Conservation (phyloP, 2,888 invertebrate species). For the Sympetrum striolatum region DNA sequence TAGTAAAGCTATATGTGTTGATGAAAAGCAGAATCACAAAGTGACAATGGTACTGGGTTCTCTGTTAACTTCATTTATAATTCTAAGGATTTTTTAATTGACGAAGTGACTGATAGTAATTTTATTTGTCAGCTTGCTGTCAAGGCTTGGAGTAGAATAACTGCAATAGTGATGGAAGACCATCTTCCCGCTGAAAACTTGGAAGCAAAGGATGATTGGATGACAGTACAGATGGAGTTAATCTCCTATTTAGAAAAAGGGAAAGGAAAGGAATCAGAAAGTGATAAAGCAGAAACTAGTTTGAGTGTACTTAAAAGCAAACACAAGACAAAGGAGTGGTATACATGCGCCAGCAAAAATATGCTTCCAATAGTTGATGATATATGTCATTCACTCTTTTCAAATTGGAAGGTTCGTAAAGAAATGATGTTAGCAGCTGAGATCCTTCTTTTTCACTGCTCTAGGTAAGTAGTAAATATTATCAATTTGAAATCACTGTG, state of each 20-base stretch:
- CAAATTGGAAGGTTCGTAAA: constrained; percentile 10
- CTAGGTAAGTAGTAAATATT: neutral
- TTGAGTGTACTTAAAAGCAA: neutral
- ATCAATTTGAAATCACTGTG: neutral
- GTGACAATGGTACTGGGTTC: constrained; percentile 63
- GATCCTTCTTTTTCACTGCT: neutral
- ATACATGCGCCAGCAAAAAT: neutral
- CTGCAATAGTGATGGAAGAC: constrained; percentile 61
- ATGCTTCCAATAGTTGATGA: neutral
- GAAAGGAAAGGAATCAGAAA: neutral
- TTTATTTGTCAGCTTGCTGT: constrained; percentile 58
- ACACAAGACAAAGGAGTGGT: constrained; percentile 8
- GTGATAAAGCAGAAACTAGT: neutral
- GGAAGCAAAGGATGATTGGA: neutral
- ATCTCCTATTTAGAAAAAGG: neutral
- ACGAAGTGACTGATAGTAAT: neutral
- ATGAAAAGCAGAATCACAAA: constrained; percentile 69
- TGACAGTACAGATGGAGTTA: neutral
- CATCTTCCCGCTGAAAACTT: neutral
- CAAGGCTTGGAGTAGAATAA: constrained; percentile 60
- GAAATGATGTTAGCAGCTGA: constrained; percentile 3
- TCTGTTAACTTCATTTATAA: neutral
- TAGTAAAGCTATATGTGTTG: constrained; percentile 65
- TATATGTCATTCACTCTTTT: constrained; percentile 9
- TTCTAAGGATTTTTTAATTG: neutral